Base-by-base conservation (phyloP, 2,113 vertebrate genomes). In the Cyanistes caeruleus region DNA sequence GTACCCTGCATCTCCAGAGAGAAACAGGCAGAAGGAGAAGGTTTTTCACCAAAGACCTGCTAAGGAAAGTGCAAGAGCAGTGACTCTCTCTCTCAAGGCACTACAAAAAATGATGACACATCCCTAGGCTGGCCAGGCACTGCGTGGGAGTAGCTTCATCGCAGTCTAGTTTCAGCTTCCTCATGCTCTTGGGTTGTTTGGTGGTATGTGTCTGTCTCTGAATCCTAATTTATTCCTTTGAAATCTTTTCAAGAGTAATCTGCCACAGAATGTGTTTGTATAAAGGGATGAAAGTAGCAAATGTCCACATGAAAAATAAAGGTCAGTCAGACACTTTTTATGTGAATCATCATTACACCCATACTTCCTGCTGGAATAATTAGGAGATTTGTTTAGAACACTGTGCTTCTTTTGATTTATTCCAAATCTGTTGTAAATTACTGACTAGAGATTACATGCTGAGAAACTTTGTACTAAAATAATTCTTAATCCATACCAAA, bases 271-370 rank as follows among this genome's bases (percentile, higher is more conserved):
- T 84, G 65, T 96, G 63, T 78, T 89, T 95, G 51, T 74, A n/a
- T 55, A 89, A 92, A 63, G 55, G 91, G n/a, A 90, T 83, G 86
- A 92, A 97, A 96, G 55, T 25, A 28, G 48, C 76, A 80, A 95
- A 84, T 58, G 53, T 85, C 85, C 92, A 90, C 97, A 90, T 84
- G 69, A 93, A 75, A 89, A 96, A 46, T 31, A 84, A 93, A 96
- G 85, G 83, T 95, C 91, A 79, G 10, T 81, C 56, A 85, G 68
- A 67, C 67, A 93, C 80, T 67, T 96, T 96, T 84, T 90, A 84
- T 33, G 88, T 96, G 95, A 97, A 85, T 97, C 97, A 97, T 52
- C 65, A 82, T 63, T 91, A 52, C 81, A 95, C 96, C 90, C 92
- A 41, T 92, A 46, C 70, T 97, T 96, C 90, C 95, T 95, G 67